Base-by-base conservation (phyloP, 1,140 invertebrate genomes). In the Pseudomyrmex gracilis region DNA sequence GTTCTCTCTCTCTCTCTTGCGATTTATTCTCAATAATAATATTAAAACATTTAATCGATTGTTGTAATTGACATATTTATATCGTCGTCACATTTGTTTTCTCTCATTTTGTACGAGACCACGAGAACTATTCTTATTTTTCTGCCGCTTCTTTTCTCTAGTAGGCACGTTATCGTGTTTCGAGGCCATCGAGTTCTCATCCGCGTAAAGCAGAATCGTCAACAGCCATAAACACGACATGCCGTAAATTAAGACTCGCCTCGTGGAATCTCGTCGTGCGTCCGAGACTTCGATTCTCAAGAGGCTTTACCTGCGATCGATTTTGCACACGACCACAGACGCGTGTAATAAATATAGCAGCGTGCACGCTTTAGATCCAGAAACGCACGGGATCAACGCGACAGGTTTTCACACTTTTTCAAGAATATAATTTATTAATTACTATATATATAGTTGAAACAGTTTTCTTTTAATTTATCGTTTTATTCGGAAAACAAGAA, bases 191-290 rank as follows among this genome's bases (percentile, higher is more conserved):
- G 76, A 55, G 64, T 78, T 70, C 53, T 68, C 53, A n/a, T 70
- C 22, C 22, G n/a, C 64, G 12, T 80, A 78, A 70, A 78, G 51
- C n/a, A 71, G 67, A 80, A 70, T 60, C 51, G 43, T 70, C 45
- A 58, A 71, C 67, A 70, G 55, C 53, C 43, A 17, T 80, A 80
- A 80, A 71, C 66, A 45, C 76, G 76, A 71, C 66, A 17, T 70
- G 53, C 10, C 76, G 34, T 80, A 80, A 70, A 80, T 80, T 80
- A 80, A 67, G 45, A 80, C 66, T 71, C 15, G 64, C 49, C 24
- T 20, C 12, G 43, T 13, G 57, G 66, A 49, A 80, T 80, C 76
- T 58, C 45, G 20, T 68, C 64, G 64, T 58, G 7, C 34, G 20
- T 80, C 43, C 43, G 76, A 80, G 53, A 70, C 20, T 68, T 17